Base-by-base conservation (phyloP, 1,140 invertebrate genomes). In the Papilio glaucus region DNA sequence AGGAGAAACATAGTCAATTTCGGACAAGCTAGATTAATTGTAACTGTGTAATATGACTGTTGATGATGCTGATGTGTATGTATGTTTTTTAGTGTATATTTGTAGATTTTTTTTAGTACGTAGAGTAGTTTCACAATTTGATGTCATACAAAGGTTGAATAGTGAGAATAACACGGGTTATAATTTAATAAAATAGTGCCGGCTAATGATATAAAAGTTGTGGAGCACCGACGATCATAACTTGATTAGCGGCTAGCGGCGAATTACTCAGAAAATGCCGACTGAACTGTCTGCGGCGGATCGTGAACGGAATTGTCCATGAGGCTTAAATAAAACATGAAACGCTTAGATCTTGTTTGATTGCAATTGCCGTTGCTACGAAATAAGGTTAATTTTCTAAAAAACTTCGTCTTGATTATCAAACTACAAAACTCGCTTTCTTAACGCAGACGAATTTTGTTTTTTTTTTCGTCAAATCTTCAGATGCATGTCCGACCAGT, bases 191-290 rank as follows among this genome's bases (percentile, higher is more conserved):
- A 57, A 24, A 57, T 18, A 57, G 49, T 26, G 49, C 21, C 21
- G 21, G 2, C 49, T 65, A 65, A 65, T 65, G 62, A 39, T 65
- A 65, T 65, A 65, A 65, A 41, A 65, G 29, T 65, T 37, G 29
- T 65, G 15, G 29, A 65, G 15, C 29, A 65, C 18, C 18, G 65
- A 5, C 21, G 39, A 45, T 10, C 15, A 68, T 68, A 68, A 68
- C n/a, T 68, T 45, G 41, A 68, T 68, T 68, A 68, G 67, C 45
- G 67, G 42, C 67, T 68, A 68, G 67, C 45, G 67, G 42, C 67
- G 67, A 69, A 69, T 68, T 68, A 68, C 67, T 53, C 45, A 65
- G 29, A 39, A 69, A 69, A 69, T 53, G 67, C 67, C 67, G 42
- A 69, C 67, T 69, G 29, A 69, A 53, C 67, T 53, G 24, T 69